phyloP scores from a whole-genome alignment of 2,797 vertebrate genomes.

The Spinibarbus caldwelli region DNA sequence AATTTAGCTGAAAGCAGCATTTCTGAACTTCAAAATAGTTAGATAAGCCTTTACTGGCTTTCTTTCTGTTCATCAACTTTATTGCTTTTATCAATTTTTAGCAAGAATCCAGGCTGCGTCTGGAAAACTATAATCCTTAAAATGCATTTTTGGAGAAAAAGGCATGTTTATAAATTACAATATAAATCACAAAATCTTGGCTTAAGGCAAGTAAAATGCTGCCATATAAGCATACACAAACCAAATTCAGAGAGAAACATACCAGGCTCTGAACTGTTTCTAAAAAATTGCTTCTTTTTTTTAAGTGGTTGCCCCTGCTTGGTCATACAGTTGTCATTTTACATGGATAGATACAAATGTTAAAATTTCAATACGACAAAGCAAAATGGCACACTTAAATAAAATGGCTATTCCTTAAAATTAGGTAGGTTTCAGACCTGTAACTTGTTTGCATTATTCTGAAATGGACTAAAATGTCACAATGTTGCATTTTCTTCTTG shows the following conservation, averaged over 20 bases:
- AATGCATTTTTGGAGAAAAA: background rate
- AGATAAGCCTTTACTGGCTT: background rate
- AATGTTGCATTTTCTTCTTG: background rate
- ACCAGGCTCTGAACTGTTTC: background rate
- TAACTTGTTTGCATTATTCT: too few relatives aligned
- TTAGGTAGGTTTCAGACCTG: too few relatives aligned
- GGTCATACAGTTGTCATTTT: background rate
- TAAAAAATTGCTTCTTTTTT: background rate
- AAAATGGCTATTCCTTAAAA: too few relatives aligned
- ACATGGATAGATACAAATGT: too few relatives aligned
- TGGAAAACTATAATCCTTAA: background rate
- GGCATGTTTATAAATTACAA: background rate
- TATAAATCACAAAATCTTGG: background rate
- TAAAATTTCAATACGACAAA: background rate
- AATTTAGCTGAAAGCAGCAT: background rate
- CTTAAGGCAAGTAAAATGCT: background rate
- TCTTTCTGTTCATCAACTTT: background rate
- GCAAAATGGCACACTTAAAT: too few relatives aligned
- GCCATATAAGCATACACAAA: background rate
- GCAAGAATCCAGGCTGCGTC: background rate
- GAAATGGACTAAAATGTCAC: too few relatives aligned
- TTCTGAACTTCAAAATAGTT: background rate
- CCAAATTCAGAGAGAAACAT: too few relatives aligned
- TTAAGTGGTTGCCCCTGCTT: background rate
- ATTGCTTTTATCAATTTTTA: background rate